Conservation (phyloP, 2,888 invertebrate genomes). For the Cerceris rybyensis region DNA sequence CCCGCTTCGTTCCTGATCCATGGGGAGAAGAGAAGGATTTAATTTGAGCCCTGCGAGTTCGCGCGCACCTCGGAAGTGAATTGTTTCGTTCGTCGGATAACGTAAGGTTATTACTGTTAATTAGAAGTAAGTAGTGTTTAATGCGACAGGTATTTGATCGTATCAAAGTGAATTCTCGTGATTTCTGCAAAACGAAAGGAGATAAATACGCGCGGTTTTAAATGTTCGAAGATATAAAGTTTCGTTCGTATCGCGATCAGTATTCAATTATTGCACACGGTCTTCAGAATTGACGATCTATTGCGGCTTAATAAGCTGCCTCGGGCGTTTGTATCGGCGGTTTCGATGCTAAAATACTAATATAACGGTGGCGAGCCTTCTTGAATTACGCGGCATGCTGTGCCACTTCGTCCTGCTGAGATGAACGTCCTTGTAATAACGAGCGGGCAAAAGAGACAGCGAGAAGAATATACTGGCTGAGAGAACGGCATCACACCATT, state of each 20-base stretch:
- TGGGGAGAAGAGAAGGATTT: neutral
- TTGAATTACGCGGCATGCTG: constrained; percentile 59
- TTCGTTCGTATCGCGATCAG: too few relatives aligned
- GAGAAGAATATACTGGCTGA: too few relatives aligned
- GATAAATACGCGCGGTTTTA: too few relatives aligned
- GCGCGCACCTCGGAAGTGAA: too few relatives aligned
- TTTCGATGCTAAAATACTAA: constrained; percentile 34
- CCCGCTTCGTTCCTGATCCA: neutral
- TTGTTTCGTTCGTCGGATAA: neutral
- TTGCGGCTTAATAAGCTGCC: constrained; percentile 30
- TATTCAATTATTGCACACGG: constrained; percentile 9
- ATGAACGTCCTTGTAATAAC: constrained; percentile 66
- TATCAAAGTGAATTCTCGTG: too few relatives aligned
- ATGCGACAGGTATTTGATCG: too few relatives aligned
- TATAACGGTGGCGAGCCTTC: constrained; percentile 63
- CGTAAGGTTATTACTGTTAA: too few relatives aligned
- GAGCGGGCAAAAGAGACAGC: constrained; percentile 18
- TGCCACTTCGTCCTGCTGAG: constrained; percentile 42
- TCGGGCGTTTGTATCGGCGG: constrained; percentile 41
- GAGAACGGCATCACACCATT: too few relatives aligned
- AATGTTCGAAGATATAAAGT: too few relatives aligned
- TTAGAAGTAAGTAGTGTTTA: too few relatives aligned
- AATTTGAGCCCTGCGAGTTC: too few relatives aligned
- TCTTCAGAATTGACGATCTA: constrained; percentile 28
- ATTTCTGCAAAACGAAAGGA: too few relatives aligned